Evolutionary conservation across 2,113 vertebrate species (phyloP).

Genomic region (Amphiprion ocellaris): DNA sequence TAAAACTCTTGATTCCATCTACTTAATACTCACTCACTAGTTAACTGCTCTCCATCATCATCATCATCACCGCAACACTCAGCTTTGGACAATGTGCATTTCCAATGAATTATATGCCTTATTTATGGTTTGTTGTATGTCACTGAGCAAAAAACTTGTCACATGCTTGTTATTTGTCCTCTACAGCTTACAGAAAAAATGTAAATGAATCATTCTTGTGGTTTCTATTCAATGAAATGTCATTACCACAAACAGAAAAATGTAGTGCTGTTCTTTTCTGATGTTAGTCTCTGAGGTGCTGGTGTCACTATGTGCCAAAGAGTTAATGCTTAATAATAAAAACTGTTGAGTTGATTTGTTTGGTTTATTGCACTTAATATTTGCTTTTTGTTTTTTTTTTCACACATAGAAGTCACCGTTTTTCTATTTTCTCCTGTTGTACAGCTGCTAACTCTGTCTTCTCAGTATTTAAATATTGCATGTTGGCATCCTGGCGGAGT

Average conservation of each 20-base stretch:
- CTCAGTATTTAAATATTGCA: no score
- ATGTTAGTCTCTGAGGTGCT: conserved; percentile 39
- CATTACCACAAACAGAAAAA: not conserved
- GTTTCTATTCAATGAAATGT: conserved; percentile 28
- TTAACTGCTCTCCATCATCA: not conserved
- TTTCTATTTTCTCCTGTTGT: not conserved
- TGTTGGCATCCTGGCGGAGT: no score
- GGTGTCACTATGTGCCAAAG: conserved; percentile 61
- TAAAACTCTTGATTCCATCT: not conserved
- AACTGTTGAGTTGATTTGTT: conserved; percentile 18
- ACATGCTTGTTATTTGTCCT: not conserved
- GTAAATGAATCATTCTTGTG: conserved; percentile 12
- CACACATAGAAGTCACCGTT: not conserved
- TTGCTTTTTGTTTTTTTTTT: not conserved
- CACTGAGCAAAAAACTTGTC: not conserved
- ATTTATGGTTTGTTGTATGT: conserved; percentile 25
- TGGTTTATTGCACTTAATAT: not conserved
- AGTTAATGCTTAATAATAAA: conserved; percentile 36
- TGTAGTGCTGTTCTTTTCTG: not conserved
- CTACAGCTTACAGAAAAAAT: conserved; percentile 23
- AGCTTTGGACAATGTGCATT: conserved; percentile 10
- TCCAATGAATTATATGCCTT: conserved; percentile 25
- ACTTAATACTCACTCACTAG: not conserved
- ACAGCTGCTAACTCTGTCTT: no score
- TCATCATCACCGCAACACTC: conserved; percentile 2